A percentile compares a stretch with the other conserved stretches of the same genome.
These are phyloP conservation scores for Scaptomyza reducta DNA, from an alignment of 2,888 invertebrate genomes.

Conservation along the genomic window DNA sequence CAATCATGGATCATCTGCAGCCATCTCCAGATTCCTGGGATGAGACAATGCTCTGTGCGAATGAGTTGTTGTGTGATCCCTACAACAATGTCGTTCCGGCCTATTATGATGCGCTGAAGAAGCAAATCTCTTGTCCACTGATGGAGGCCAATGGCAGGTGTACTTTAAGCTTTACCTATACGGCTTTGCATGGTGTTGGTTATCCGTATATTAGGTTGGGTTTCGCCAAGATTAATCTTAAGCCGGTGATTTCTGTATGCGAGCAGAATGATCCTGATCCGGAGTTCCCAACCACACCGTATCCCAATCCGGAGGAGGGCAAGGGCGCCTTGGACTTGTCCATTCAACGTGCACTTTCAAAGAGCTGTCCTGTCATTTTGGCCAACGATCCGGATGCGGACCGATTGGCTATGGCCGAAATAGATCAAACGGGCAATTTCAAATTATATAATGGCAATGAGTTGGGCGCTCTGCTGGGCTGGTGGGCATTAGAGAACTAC, in stretches of 20 bases:
- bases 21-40: constrained; percentile 94
- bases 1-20: constrained; percentile 90
- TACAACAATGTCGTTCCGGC: constrained; percentile 87
- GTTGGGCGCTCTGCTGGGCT: constrained; percentile 95
- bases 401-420: constrained; percentile 96
- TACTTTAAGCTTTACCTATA: constrained; percentile 91
- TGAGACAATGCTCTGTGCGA: constrained; percentile 85
- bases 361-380: constrained; percentile 90
- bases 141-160: constrained; percentile 86
- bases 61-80: constrained; percentile 88
- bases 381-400: constrained; percentile 99
- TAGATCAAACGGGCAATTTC: constrained; percentile 84
- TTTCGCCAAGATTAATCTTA: constrained; percentile 90
- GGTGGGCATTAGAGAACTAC: constrained; percentile 93
- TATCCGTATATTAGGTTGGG: constrained; percentile 90
- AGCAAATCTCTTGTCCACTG: constrained; percentile 86
- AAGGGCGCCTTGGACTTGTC: constrained; percentile 90
- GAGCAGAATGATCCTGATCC: constrained; percentile 96
- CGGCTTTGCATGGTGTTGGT: constrained; percentile 99
- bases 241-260: constrained; percentile 83
- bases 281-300: constrained; percentile 97
- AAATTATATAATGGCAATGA: constrained; percentile 95
- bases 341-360: constrained; percentile 90
- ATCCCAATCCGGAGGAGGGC: constrained; percentile 99
- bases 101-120: constrained; percentile 88